Evolutionary conservation across 2,797 vertebrate genomes (phyloP).

Genomic region (Sebastes matsubarae): DNA sequence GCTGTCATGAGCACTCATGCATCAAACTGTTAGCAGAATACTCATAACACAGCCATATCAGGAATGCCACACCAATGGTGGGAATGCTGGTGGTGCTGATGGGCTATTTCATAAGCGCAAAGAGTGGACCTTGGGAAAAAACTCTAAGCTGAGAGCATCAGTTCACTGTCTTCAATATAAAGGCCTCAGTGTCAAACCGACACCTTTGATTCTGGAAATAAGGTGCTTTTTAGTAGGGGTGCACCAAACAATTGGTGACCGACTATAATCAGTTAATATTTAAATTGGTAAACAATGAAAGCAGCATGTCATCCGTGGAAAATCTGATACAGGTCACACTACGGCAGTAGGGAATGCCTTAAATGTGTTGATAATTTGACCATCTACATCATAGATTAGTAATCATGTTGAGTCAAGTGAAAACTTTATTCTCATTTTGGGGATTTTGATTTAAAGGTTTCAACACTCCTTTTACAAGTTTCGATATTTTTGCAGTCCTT

Average conservation of each 20-base stretch:
- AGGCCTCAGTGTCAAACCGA: not conserved
- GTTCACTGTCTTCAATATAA: constrained; percentile 11
- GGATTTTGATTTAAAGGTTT: not conserved
- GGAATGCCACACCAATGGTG: constrained; percentile 11
- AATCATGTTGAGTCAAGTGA: not conserved
- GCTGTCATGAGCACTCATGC: constrained; percentile 7
- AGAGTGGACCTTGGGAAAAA: not conserved
- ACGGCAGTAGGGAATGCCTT: not conserved
- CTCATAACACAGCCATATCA: constrained; percentile 19
- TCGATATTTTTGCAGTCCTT: not conserved
- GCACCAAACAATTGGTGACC: not conserved
- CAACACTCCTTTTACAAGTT: not conserved
- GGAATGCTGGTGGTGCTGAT: not conserved
- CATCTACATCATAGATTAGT: not conserved
- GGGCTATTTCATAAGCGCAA: not conserved
- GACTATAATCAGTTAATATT: not conserved
- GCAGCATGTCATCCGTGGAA: constrained; percentile 1
- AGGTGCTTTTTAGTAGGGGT: constrained; percentile 9
- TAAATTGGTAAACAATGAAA: not conserved
- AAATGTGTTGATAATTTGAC: not conserved
- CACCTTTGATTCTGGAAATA: not conserved
- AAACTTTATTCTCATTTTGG: not conserved
- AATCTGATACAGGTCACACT: not conserved
- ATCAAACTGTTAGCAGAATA: constrained; percentile 26
- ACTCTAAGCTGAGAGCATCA: constrained; percentile 2